These are phyloP conservation scores for Andrena marginata DNA, from an alignment of 2,888 invertebrate genomes.

Conservation along the genomic window DNA sequence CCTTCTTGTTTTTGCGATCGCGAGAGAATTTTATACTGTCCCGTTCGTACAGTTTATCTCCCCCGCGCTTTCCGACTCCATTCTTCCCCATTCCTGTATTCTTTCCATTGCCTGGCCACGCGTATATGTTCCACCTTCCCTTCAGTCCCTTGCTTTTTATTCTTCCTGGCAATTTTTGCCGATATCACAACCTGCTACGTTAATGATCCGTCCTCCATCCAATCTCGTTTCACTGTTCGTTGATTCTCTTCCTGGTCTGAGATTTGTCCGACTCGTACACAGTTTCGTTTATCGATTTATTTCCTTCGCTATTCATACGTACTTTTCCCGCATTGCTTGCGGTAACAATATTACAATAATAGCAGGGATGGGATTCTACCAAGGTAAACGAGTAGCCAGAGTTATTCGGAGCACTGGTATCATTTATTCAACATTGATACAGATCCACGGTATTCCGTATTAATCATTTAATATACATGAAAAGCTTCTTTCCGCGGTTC, in stretches of 20 bases:
- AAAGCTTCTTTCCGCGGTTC: not conserved
- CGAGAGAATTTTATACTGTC: constrained; percentile 16
- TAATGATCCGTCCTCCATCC: constrained; percentile 9
- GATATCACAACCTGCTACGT: constrained; percentile 33
- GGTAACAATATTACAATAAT: no score
- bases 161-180: constrained; percentile 10
- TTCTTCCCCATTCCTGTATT: constrained; percentile 27
- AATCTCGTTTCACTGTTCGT: constrained; percentile 5
- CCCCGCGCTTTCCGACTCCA: constrained; percentile 14
- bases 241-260: not conserved
- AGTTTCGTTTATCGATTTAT: no score
- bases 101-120: not conserved
- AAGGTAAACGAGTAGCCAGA: no score
- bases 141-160: not conserved
- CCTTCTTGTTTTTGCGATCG: no score
- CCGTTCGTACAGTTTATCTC: constrained; percentile 34
- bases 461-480: not conserved
- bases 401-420: no score
- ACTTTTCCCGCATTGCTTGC: no score
- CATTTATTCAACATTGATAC: no score
- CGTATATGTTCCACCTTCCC: not conserved
- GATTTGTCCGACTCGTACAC: not conserved
- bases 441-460: not conserved
- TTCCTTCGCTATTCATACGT: no score
- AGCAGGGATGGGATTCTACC: no score